Conservation (phyloP, 30 jellyfish, hydroid and myxozoan species). For the Cassiopea andromeda region DNA sequence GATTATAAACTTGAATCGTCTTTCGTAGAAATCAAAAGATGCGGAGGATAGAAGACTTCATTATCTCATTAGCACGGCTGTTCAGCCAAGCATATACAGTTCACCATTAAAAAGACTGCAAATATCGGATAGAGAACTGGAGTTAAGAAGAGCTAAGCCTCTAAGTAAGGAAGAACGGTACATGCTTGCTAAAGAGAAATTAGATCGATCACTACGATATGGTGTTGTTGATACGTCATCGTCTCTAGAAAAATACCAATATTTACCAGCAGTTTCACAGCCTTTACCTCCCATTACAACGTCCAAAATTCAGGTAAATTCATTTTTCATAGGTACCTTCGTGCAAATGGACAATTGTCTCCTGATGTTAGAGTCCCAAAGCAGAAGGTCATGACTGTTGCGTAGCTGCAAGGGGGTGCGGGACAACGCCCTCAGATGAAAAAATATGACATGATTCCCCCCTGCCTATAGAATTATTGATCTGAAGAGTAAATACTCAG, state of each 20-base stretch:
- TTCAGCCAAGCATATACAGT: slow-evolving; percentile 73
- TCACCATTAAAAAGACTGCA: slow-evolving; percentile 66
- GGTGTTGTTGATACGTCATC: slow-evolving; percentile 73
- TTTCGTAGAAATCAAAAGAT: slow-evolving; percentile 45
- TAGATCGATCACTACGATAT: slow-evolving; percentile 33
- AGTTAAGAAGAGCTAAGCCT: slow-evolving; percentile 72
- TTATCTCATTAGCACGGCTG: slow-evolving; percentile 80
- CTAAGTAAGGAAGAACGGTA: slow-evolving; percentile 74
- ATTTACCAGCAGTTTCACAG: slow-evolving; percentile 7
- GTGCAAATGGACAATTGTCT: background rate
- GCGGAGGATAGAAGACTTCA: slow-evolving; percentile 73
- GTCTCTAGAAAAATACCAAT: background rate
- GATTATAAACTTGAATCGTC: background rate
- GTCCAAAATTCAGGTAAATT: slow-evolving; percentile 55
- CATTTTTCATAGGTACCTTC: background rate
- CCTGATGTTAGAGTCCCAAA: background rate
- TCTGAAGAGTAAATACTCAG: too few relatives aligned
- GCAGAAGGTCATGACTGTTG: background rate
- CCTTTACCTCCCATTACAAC: slow-evolving; percentile 70
- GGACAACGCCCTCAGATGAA: background rate
- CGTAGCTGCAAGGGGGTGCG: background rate
- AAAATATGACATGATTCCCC: too few relatives aligned
- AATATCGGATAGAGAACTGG: slow-evolving; percentile 58
- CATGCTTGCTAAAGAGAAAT: slow-evolving; percentile 40
- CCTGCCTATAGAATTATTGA: too few relatives aligned